A percentile compares a stretch with the other conserved stretches of the same genome.
These are phyloP conservation scores for Phaetusa simplex DNA, from an alignment of 2,113 vertebrate species.

Conservation along the genomic window DNA sequence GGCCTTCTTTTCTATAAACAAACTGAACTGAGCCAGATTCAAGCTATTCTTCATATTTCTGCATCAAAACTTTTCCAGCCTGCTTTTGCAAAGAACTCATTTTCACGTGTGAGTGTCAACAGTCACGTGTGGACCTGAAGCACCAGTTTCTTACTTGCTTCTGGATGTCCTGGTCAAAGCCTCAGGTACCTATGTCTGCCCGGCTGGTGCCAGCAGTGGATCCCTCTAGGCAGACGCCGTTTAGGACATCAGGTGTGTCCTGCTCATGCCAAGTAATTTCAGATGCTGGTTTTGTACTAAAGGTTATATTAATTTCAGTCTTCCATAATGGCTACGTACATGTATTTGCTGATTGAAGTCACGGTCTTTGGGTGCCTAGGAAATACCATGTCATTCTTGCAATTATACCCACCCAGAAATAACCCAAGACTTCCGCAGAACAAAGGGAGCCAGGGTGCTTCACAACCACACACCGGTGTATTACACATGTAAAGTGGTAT, in stretches of 20 bases:
- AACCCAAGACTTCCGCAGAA: neutral
- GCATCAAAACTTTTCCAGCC: neutral
- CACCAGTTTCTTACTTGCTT: neutral
- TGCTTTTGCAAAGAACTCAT: neutral
- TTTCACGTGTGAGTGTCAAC: neutral
- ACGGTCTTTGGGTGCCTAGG: neutral
- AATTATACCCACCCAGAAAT: slow-evolving; percentile 10
- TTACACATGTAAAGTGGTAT: neutral
- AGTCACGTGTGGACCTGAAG: neutral
- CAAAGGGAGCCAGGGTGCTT: neutral
- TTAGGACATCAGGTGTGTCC: neutral
- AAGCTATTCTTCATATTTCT: neutral
- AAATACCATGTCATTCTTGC: neutral
- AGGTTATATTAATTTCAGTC: neutral
- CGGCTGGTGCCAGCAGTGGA: neutral
- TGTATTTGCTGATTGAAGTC: neutral
- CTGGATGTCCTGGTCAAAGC: neutral
- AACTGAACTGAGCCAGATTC: neutral
- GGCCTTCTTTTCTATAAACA: neutral
- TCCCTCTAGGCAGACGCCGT: neutral
- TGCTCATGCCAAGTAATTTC: neutral
- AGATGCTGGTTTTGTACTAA: neutral
- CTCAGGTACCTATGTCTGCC: neutral
- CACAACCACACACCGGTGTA: neutral
- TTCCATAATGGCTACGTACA: neutral